Evolutionary conservation across 2,888 invertebrate genomes (phyloP).

Genomic region (Eristalinus aeneus): DNA sequence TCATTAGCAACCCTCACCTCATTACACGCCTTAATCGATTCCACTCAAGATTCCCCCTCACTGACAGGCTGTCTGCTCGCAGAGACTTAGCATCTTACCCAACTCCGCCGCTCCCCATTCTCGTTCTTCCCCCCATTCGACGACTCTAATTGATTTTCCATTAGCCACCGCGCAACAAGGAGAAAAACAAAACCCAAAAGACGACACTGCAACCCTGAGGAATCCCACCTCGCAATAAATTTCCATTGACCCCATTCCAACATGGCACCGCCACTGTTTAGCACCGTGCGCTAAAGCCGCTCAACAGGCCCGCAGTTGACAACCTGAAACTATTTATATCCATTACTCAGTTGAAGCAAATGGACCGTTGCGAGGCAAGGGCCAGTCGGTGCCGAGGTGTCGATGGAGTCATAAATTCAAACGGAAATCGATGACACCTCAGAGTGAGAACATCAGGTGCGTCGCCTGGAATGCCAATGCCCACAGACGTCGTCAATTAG

Average conservation of each 20-base stretch:
- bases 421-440: slow-evolving; percentile 68
- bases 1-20: not conserved
- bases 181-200: not conserved
- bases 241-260: not conserved
- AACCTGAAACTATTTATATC: slow-evolving; percentile 32
- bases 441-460: slow-evolving; percentile 70
- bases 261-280: not conserved
- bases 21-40: not conserved
- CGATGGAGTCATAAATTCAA: slow-evolving; percentile 57
- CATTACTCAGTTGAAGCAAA: slow-evolving; percentile 15
- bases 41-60: not conserved
- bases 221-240: not conserved
- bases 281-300: not conserved
- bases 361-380: slow-evolving; percentile 26
- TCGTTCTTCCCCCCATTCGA: not conserved
- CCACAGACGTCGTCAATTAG: slow-evolving; percentile 51
- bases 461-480: slow-evolving; percentile 61
- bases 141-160: not conserved
- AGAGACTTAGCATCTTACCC: not conserved
- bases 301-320: not conserved
- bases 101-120: not conserved
- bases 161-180: not conserved
- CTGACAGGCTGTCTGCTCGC: not conserved
- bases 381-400: slow-evolving; percentile 5
- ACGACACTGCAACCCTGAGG: not conserved